These are phyloP conservation scores for Sebastes paucispinis DNA, from an alignment of 2,797 vertebrate genomes.

Conservation along the genomic window DNA sequence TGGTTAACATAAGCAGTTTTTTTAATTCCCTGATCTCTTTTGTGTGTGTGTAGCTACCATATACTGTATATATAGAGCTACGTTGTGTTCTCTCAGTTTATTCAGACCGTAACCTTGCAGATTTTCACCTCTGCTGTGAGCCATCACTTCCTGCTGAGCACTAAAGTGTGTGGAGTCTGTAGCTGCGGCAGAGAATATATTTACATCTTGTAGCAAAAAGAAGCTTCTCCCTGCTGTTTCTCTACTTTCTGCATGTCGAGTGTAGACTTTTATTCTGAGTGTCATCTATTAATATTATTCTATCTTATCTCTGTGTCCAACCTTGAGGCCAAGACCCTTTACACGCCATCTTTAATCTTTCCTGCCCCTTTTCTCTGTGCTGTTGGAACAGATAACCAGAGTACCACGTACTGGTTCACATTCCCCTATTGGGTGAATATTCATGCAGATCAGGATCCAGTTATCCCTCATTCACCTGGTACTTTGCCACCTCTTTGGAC, in stretches of 20 bases:
- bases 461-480: conserved; percentile 78
- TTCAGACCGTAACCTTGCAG: conserved; percentile 23
- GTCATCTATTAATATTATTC: not conserved
- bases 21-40: not conserved
- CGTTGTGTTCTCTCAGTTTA: not conserved
- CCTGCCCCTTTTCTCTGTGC: not conserved
- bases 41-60: not conserved
- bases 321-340: not conserved
- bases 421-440: not conserved
- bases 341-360: not conserved
- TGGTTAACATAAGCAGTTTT: not conserved
- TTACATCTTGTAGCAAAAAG: conserved; percentile 1
- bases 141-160: conserved; percentile 19
- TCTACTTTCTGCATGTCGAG: not conserved
- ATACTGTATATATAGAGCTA: too few relatives aligned
- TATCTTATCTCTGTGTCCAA: not conserved
- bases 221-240: not conserved
- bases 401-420: not conserved
- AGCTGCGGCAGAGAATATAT: conserved; percentile 32
- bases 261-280: not conserved
- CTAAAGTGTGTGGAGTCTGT: not conserved
- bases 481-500: conserved; percentile 83
- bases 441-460: not conserved
- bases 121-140: conserved; percentile 29
- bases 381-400: not conserved